Evolutionary conservation across 2,888 invertebrate species (phyloP).

Genomic region (Encarsia formosa): DNA sequence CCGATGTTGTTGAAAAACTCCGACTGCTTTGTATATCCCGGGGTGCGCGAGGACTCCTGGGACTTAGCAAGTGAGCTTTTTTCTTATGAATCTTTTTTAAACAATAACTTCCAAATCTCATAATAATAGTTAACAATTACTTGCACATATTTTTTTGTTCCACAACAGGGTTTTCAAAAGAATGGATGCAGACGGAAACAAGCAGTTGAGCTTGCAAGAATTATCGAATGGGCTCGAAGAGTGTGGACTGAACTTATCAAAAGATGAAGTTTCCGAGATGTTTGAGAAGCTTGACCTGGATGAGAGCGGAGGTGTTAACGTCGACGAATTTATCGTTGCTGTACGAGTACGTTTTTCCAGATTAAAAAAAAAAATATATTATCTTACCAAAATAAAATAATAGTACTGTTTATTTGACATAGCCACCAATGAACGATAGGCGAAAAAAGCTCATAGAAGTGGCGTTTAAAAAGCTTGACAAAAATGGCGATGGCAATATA

Average conservation of each 20-base stretch:
- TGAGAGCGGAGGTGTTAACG: constrained; percentile 74
- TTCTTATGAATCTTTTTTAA: too few relatives aligned
- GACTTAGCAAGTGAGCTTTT: constrained; percentile 71
- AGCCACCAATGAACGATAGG: constrained; percentile 80
- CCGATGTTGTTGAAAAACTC: constrained; percentile 79
- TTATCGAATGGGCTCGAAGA: constrained; percentile 76
- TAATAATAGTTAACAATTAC: too few relatives aligned
- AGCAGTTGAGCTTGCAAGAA: constrained; percentile 74
- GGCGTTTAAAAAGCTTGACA: constrained; percentile 83
- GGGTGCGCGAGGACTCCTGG: constrained; percentile 85
- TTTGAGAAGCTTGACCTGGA: constrained; percentile 80
- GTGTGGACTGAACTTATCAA: constrained; percentile 66
- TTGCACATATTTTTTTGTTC: too few relatives aligned
- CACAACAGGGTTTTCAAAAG: constrained; percentile 80
- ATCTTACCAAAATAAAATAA: too few relatives aligned
- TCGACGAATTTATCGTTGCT: constrained; percentile 82
- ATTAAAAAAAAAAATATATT: too few relatives aligned
- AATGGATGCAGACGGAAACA: constrained; percentile 90
- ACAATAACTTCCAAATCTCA: too few relatives aligned
- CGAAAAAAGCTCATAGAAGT: constrained; percentile 71
- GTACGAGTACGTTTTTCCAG: constrained; percentile 62
- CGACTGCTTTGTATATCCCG: constrained; percentile 78
- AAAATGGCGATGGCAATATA: constrained; percentile 77
- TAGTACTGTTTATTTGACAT: too few relatives aligned
- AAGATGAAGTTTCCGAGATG: constrained; percentile 63